Evolutionary conservation across 2,797 vertebrate genomes (phyloP), one percentile per base, ranked within the genome.

Genomic region (Phoebastria nigripes): DNA sequence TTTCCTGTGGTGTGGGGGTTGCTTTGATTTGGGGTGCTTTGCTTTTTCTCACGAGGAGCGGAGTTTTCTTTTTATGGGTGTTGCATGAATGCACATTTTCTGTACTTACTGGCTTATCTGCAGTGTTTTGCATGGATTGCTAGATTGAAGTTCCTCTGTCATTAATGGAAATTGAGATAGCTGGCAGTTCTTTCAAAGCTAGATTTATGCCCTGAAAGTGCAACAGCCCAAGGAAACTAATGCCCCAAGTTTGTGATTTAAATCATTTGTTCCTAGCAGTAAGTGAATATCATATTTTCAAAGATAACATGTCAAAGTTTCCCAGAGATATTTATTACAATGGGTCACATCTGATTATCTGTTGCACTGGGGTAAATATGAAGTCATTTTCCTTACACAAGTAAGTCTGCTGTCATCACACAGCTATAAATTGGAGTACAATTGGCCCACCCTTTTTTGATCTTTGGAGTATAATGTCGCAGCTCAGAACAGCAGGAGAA

Each of bases 241-340:
- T 80, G 42, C 6, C 28, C 46, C 2, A 49, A 73, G 6, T 46
- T 25, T 92, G 52, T 61, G 78, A 91, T 85, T 93, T 69, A 80
- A 95, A 87, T 93, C 7, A 20, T 90, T 94, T 3, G 1, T 79
- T 95, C 52, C 49, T 85, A 82, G 17, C 52, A 61, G 44, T 80
- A 73, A 89, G 55, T 80, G 67, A 80, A 71, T 90, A 95, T 80
- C 33, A 26, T 83, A 46, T 92, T 96, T 95, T 96, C 71, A 74
- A 89, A 85, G 81, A 84, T 65, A 95, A 82, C 19, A 6, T 63
- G 26, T 65, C 39, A 90, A 85, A 73, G 8, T 87, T 94, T 93
- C 67, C 59, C 78, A 87, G 42, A 91, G 67, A 69, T 96, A 90
- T 93, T 93, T 4, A 65, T 89, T 94, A 92, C 78, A 90, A 8